Evolutionary conservation across 1,140 invertebrate genomes (phyloP).

Genomic region (Druon quercuslanigerum): DNA sequence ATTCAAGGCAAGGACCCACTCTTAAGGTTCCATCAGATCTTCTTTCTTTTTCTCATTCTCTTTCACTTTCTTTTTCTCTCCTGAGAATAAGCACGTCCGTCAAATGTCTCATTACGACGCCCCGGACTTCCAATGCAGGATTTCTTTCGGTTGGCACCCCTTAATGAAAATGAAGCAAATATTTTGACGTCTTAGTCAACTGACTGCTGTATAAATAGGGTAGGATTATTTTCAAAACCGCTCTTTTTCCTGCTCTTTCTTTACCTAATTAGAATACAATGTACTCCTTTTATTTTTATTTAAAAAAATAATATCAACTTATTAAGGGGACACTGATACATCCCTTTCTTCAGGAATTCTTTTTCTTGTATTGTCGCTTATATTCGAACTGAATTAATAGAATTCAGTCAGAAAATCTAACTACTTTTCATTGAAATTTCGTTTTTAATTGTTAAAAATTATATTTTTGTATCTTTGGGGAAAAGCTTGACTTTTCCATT

Average conservation of each 20-base stretch:
- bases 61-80: slow-evolving; percentile 48
- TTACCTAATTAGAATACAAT: neutral
- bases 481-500: no score
- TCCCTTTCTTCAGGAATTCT: no score
- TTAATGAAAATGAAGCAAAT: slow-evolving; percentile 60
- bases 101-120: slow-evolving; percentile 66
- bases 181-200: slow-evolving; percentile 43
- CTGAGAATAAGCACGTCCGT: slow-evolving; percentile 66
- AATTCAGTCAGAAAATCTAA: no score
- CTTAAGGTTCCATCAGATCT: slow-evolving; percentile 3
- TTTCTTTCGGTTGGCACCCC: slow-evolving; percentile 36
- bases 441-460: no score
- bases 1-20: slow-evolving; percentile 14
- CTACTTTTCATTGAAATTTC: no score
- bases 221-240: neutral
- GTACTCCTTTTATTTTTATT: no score
- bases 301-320: no score
- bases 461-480: no score
- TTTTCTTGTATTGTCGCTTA: no score
- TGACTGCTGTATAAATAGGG: slow-evolving; percentile 9
- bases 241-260: neutral
- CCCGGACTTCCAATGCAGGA: slow-evolving; percentile 34
- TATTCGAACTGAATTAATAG: no score
- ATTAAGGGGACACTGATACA: no score
- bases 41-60: slow-evolving; percentile 7